Base-by-base conservation (phyloP, 2,113 vertebrate species). In the Brachionichthys hirsutus region DNA sequence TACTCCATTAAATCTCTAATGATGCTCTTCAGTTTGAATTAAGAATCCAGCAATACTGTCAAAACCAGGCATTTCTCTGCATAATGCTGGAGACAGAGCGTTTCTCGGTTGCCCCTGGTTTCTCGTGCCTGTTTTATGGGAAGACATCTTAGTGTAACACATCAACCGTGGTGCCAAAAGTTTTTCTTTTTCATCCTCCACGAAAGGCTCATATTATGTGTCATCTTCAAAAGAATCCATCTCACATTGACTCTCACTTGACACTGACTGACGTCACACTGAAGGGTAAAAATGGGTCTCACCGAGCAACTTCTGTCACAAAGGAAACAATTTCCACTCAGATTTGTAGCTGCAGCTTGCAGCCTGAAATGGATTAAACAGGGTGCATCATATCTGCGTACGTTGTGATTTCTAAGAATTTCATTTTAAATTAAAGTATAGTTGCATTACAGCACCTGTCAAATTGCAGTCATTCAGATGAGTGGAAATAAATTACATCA, bases 1-100 rank as follows among this genome's bases (percentile, higher is more conserved):
- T 57, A 70, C 75, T 63, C 50, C 78, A 81, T 79, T 81, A 63
- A 54, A 67, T 45, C 53, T 70, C 41, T 58, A 83, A 83, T 75
- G 66, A 67, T 52, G 50, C 67, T 50, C 63, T 65, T 35, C 41
- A 59, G 44, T 48, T 66, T 54, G 24, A 77, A 81, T 78, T 65
- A 70, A 63, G 50, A 59, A 73, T 77, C 67, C 41, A 49, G 51
- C 64, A 55, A 54, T 51, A 49, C 20, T 65, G 70, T 72, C 52
- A 68, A 61, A 71, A 83, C 44, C 66, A 77, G 69, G 70, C 79
- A 75, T 68, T 80, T 74, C 54, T 71, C 67, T 35, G 40, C 40
- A 61, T 30, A 18, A 57, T 45, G 19, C 9, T 38, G 22, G 43
- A 24, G 30, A 7, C 45, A 52, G 12, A 8, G 24, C 5, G 24